phyloP scores from a whole-genome alignment of 53 echinoderm and acorn worm genomes.

The Patiria pectinifera region DNA sequence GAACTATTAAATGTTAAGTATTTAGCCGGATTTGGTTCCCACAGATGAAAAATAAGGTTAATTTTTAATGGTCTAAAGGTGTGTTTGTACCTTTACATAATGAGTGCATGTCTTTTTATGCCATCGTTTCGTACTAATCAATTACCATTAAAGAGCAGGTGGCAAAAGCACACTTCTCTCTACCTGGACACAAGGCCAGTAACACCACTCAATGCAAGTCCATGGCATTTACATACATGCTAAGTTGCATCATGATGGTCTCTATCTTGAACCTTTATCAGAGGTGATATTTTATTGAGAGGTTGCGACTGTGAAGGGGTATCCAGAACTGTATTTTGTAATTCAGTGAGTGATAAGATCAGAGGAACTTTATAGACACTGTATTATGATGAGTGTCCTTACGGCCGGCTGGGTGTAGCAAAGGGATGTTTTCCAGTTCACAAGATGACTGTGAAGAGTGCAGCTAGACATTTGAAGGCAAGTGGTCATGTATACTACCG shows the following conservation, averaged over 20 bases:
- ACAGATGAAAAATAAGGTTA: too few relatives aligned
- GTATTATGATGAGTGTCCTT: background rate
- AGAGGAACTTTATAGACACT: background rate
- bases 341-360: background rate
- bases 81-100: too few relatives aligned
- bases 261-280: background rate
- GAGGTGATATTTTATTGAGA: conserved; percentile 2
- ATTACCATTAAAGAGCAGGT: conserved; percentile 42
- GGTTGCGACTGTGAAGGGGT: background rate
- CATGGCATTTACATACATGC: background rate
- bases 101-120: background rate
- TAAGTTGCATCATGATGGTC: background rate
- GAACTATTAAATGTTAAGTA: too few relatives aligned
- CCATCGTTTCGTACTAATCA: conserved; percentile 20
- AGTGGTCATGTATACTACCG: too few relatives aligned
- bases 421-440: background rate
- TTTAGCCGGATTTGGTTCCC: too few relatives aligned
- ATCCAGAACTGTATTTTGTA: background rate
- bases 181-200: background rate
- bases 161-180: background rate
- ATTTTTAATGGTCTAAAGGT: too few relatives aligned
- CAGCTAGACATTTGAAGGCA: too few relatives aligned
- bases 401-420: background rate
- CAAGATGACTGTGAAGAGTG: background rate
- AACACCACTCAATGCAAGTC: background rate